Base-by-base conservation (phyloP, 2,888 invertebrate genomes). In the Scelioninae gen. 1 region DNA sequence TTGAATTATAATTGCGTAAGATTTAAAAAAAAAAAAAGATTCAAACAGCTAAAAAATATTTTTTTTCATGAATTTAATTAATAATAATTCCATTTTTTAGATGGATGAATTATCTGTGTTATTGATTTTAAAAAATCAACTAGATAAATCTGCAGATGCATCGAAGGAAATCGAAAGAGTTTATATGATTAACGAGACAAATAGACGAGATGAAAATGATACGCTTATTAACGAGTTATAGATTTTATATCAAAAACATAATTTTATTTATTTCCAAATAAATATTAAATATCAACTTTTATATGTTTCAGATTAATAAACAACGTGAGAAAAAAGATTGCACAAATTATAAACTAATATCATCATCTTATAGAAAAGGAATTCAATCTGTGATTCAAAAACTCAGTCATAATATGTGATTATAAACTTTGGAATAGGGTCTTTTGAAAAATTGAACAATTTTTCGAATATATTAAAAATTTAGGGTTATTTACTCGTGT, bases 21-120 rank as follows among this genome's bases (percentile, higher is more conserved):
- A 29, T n/a, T 43, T 43, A 2, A 23, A 43, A 1, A 3, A 43
- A n/a, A n/a, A n/a, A n/a, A n/a, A 47, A 38, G 29, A 31, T 60
- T 51, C n/a, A n/a, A n/a, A n/a, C n/a, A n/a, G 10, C 10, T 43
- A n/a, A n/a, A 43, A 11, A n/a, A 11, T 9, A 43, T 11, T 9
- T n/a, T 43, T 43, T 5, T n/a, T 43, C 2, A 43, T 13, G 15
- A n/a, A 23, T 55, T 69, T 13, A 1, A 45, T 43, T 60, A 60
- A n/a, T 58, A 40, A n/a, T n/a, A 0, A 45, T 60, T 45, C n/a
- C 23, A 29, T 38, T 15, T 82, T 81, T 10, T 34, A 88, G 88
- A 79, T 87, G 31, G 85, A 87, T 23, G 83, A 74, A 62, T 69
- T 88, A 15, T 87, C 88, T 3, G 63, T 23, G 0, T 58, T 87